Conservation (phyloP, 2,113 vertebrate genomes). For the Crocuta crocuta region DNA sequence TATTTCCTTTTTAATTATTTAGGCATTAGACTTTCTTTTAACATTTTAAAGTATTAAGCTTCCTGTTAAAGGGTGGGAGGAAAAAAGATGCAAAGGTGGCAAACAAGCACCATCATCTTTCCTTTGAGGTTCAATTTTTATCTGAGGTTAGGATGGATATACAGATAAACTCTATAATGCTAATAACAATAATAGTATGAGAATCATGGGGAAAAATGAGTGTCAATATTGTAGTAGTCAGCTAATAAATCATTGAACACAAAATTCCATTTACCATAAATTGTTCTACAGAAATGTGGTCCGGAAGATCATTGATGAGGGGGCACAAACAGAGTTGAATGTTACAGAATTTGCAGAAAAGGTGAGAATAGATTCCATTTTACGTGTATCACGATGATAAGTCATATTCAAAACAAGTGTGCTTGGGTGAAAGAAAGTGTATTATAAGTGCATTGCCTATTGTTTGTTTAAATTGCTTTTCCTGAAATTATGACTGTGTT, state of each 20-base stretch:
- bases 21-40: neutral
- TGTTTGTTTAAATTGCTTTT: neutral
- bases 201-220: neutral
- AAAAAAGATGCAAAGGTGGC: neutral
- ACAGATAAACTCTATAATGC: neutral
- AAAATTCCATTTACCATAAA: slow-evolving; percentile 29
- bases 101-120: neutral
- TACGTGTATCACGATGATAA: neutral
- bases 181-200: neutral
- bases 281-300: neutral
- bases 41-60: neutral
- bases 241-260: neutral
- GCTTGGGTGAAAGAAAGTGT: neutral
- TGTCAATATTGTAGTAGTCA: neutral
- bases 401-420: neutral
- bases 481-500: neutral
- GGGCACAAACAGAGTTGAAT: neutral
- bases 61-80: neutral
- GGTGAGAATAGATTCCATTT: neutral
- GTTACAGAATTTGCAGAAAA: neutral
- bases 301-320: neutral
- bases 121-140: neutral
- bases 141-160: neutral
- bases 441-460: neutral
- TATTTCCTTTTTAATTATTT: neutral